Conservation (phyloP, 2,113 vertebrate species). For the Notothenia coriiceps region DNA sequence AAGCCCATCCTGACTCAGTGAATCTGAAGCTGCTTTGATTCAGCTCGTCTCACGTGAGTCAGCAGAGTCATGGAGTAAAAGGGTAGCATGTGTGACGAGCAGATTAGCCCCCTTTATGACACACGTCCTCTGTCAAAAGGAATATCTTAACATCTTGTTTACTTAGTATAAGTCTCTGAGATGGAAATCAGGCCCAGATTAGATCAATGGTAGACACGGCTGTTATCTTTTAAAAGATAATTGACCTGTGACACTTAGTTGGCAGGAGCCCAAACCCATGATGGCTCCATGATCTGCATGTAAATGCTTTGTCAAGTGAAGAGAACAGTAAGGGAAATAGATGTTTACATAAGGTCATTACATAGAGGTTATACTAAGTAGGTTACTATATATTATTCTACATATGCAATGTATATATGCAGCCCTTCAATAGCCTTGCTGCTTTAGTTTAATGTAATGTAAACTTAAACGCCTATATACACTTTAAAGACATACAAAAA, state of each 20-base stretch:
- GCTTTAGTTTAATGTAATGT: neutral
- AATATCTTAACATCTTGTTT: constrained; percentile 65
- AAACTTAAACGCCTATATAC: neutral
- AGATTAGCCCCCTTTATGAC: constrained; percentile 61
- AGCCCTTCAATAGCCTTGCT: neutral
- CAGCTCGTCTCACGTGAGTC: constrained; percentile 52
- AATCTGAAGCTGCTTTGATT: constrained; percentile 58
- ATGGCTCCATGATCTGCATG: constrained; percentile 59
- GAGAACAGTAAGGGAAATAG: constrained; percentile 54
- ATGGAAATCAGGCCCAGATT: constrained; percentile 64
- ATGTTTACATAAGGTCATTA: constrained; percentile 45
- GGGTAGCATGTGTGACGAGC: constrained; percentile 53
- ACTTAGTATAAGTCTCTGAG: constrained; percentile 53
- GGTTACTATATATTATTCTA: neutral
- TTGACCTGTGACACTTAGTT: constrained; percentile 75
- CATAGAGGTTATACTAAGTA: neutral
- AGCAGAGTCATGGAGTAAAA: constrained; percentile 45
- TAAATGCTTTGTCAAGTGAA: constrained; percentile 60
- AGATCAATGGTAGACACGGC: constrained; percentile 52
- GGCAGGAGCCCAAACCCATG: constrained; percentile 58
- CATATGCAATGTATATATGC: neutral
- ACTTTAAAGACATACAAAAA: constrained; percentile 37
- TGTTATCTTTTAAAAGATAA: constrained; percentile 75
- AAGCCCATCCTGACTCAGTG: constrained; percentile 34
- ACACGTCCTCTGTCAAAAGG: constrained; percentile 50